Evolutionary conservation across 2,888 invertebrate genomes (phyloP).

Genomic region (Monochamus alternatus): DNA sequence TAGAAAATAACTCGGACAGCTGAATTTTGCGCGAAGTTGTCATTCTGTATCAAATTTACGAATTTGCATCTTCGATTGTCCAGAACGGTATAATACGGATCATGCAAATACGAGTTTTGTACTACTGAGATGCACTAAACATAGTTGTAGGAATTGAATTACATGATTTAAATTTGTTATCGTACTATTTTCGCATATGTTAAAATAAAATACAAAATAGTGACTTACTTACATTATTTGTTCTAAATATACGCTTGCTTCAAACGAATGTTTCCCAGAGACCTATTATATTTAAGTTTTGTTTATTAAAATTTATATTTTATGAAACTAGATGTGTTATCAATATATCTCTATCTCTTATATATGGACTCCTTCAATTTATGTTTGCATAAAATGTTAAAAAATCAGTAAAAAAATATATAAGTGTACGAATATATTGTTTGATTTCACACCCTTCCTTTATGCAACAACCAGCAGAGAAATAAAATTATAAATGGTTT

Average conservation of each 20-base stretch:
- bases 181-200: neutral
- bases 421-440: constrained; percentile 32
- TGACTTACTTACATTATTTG: neutral
- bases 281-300: constrained; percentile 13
- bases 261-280: neutral
- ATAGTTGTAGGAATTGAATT: neutral
- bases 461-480: neutral
- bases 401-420: constrained; percentile 42
- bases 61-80: too few relatives aligned
- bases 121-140: too few relatives aligned
- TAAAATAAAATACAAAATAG: constrained; percentile 18
- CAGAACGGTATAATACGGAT: too few relatives aligned
- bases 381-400: constrained; percentile 12
- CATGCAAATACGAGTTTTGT: too few relatives aligned
- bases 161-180: neutral
- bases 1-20: too few relatives aligned
- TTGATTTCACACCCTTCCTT: constrained; percentile 29
- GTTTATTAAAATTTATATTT: constrained; percentile 1
- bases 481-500: neutral
- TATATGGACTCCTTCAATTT: constrained; percentile 19
- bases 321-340: constrained; percentile 20
- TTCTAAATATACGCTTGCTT: neutral
- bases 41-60: too few relatives aligned
- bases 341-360: constrained; percentile 5
- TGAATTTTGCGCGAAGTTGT: too few relatives aligned